These are phyloP conservation scores for Actenoides hombroni DNA, from an alignment of 2,113 vertebrate genomes.

Conservation along the genomic window DNA sequence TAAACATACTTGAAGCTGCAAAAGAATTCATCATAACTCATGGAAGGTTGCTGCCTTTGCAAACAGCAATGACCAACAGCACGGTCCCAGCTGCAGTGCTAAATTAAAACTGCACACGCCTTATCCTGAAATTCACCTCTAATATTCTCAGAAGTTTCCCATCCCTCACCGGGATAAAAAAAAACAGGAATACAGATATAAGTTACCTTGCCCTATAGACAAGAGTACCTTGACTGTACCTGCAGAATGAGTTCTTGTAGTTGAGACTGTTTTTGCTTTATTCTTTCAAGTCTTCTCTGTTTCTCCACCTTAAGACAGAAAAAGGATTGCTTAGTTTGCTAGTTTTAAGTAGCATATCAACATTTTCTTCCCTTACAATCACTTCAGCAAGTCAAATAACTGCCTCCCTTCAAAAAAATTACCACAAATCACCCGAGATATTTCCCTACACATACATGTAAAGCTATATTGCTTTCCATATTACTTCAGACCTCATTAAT, in stretches of 20 bases:
- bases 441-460: not conserved
- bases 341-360: not conserved
- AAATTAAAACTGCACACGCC: not conserved
- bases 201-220: conserved; percentile 54
- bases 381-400: not conserved
- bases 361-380: not conserved
- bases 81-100: not conserved
- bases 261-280: conserved; percentile 98
- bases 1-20: not conserved
- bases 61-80: not conserved
- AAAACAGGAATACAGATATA: not conserved
- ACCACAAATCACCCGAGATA: not conserved
- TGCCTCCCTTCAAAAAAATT: not conserved
- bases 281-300: conserved; percentile 93
- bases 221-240: conserved; percentile 76
- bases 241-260: conserved; percentile 98
- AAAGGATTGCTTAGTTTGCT: not conserved
- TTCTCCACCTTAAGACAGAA: conserved; percentile 86
- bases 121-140: not conserved
- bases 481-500: not conserved
- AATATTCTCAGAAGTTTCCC: not conserved
- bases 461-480: not conserved
- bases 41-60: not conserved
- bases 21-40: not conserved
- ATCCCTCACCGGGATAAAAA: not conserved